These are phyloP conservation scores for Lordiphosa fenestrarum DNA, from an alignment of 2,888 invertebrate genomes.

Conservation along the genomic window DNA sequence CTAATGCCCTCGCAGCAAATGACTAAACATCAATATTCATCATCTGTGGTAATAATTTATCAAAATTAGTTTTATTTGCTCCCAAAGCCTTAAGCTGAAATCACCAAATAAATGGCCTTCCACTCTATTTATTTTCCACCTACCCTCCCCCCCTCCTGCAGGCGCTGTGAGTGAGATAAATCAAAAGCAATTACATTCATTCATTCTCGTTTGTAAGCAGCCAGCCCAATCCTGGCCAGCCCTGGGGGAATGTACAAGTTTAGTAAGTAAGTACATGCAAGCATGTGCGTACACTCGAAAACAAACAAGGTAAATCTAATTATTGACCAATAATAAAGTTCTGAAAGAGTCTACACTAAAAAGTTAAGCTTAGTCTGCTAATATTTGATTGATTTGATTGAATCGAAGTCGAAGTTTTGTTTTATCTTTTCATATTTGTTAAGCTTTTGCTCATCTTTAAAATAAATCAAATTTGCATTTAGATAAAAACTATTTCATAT, in stretches of 20 bases:
- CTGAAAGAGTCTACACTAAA: no score
- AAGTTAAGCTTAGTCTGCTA: no score
- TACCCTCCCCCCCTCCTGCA: conserved; percentile 11
- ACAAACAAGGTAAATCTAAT: conserved; percentile 15
- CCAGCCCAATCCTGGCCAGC: conserved; percentile 2
- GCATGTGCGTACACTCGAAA: conserved; percentile 3
- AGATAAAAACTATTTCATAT: no score
- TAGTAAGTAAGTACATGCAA: no score
- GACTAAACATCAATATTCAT: conserved; percentile 51
- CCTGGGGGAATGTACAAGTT: conserved; percentile 9
- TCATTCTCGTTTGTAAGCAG: conserved; percentile 48
- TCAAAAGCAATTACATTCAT: conserved; percentile 69
- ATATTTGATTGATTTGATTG: no score
- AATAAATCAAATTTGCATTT: no score
- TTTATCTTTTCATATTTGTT: no score
- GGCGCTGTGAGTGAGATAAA: conserved; percentile 59
- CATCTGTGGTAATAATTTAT: conserved; percentile 53
- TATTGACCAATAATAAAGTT: background rate
- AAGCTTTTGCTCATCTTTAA: no score
- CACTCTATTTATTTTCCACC: conserved; percentile 19
- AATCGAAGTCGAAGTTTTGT: no score
- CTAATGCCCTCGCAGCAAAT: conserved; percentile 26
- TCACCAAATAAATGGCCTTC: conserved; percentile 53
- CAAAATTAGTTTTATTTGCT: conserved; percentile 57
- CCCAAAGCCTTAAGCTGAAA: conserved; percentile 39